Base-by-base conservation (phyloP, 2,797 vertebrate species). In the Diplodus puntazzo region DNA sequence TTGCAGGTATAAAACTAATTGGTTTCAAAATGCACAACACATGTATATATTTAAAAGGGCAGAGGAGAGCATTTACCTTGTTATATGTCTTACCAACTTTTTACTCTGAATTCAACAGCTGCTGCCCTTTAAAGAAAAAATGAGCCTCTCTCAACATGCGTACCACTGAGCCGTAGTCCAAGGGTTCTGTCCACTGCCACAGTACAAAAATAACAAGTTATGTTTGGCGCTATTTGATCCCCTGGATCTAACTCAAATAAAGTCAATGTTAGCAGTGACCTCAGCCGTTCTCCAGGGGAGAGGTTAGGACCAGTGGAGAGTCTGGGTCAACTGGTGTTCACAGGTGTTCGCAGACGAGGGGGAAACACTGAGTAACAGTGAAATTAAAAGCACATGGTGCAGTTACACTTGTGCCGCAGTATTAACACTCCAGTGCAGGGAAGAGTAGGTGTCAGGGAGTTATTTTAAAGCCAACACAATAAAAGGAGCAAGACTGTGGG, bases 181-280 rank as follows among this genome's bases (percentile, higher is more conserved):
- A 77, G 70, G 77, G 87, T 86, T 88, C 85, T 82, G 80, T 87
- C 85, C 75, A 86, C 83, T 64, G 83, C 77, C 73, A 50, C 81
- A 14, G 89, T 77, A 88, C 87, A 88, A 73, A 92, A 92, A 93
- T 92, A 93, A 92, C 91, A 91, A 79, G 88, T 92, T 91, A 88
- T 88, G 92, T 92, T 87, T 91, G 88, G 79, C 12, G 86, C 69
- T 43, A 93, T 91, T 85, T 92, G 91, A 94, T 90, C 87, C 88
- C 84, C 70, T 85, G 88, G 92, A 91, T 88, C 81, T 42, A 80
- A 82, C 71, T 85, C 84, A 86, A 88, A 90, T 90, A 87, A 88
- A 91, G 83, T 83, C 75, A 83, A 79, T 69, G 88, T 91, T 78
- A 89, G 86, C 88, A n/a, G 80, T 86, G 87, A 92, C 87, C 90